Evolutionary conservation across 2,888 invertebrate species (phyloP).

Genomic region (Ochlodes sylvanus): DNA sequence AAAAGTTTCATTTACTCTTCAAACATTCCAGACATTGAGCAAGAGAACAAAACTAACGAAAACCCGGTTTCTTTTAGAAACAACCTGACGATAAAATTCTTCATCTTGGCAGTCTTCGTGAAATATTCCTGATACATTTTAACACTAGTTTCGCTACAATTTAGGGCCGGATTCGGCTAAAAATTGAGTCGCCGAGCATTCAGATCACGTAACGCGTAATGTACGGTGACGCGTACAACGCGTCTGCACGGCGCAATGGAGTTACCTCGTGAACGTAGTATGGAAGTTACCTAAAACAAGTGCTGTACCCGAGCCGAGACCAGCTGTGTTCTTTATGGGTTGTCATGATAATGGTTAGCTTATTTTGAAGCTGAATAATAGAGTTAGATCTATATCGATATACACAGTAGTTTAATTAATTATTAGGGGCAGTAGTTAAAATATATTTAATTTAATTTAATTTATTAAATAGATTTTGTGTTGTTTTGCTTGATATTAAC

Average conservation of each 20-base stretch:
- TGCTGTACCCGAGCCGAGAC: not conserved
- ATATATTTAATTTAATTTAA: too few species aligned
- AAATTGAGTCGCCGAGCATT: constrained; percentile 12
- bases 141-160: constrained; percentile 13
- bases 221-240: constrained; percentile 19
- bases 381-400: too few species aligned
- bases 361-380: not conserved
- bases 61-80: not conserved
- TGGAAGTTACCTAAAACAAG: not conserved
- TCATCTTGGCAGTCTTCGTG: not conserved
- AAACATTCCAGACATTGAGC: too few species aligned
- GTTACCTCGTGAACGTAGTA: not conserved
- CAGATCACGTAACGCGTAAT: constrained; percentile 19
- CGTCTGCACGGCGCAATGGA: constrained; percentile 1
- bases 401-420: too few species aligned
- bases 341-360: too few species aligned
- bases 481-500: too few species aligned
- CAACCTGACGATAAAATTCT: not conserved
- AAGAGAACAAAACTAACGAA: too few species aligned
- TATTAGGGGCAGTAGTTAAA: too few species aligned
- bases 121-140: constrained; percentile 11
- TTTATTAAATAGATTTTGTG: too few species aligned
- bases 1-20: too few species aligned
- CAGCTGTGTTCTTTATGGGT: not conserved
- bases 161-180: constrained; percentile 14